Evolutionary conservation across 2,888 invertebrate genomes (phyloP).

Genomic region (Melanophora roralis): DNA sequence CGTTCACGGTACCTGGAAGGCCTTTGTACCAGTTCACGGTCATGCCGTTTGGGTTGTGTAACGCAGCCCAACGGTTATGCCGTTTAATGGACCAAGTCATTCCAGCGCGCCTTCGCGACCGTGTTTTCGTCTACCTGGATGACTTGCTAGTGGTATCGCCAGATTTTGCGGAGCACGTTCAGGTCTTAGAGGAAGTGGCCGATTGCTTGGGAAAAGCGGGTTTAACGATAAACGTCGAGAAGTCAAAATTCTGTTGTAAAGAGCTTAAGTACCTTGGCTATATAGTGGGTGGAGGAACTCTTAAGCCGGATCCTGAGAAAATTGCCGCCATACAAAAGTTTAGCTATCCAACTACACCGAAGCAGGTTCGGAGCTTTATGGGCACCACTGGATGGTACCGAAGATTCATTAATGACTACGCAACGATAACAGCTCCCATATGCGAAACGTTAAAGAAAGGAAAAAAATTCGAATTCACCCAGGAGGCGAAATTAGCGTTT

Average conservation of each 20-base stretch:
- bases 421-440: background rate
- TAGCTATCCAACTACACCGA: background rate
- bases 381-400: background rate
- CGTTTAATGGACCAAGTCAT: constrained; percentile 55
- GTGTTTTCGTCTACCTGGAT: background rate
- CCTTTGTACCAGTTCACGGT: constrained; percentile 25
- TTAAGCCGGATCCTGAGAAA: background rate
- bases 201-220: too few relatives aligned
- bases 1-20: constrained; percentile 27
- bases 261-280: too few relatives aligned
- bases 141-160: background rate
- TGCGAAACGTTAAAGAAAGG: background rate
- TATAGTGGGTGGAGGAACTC: background rate
- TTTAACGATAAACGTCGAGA: too few relatives aligned
- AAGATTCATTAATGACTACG: background rate
- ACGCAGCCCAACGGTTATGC: constrained; percentile 55
- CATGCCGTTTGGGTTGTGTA: constrained; percentile 26
- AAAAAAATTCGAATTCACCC: background rate
- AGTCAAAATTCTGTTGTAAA: too few relatives aligned
- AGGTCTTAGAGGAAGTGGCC: too few relatives aligned
- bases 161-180: background rate
- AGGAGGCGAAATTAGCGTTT: background rate
- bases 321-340: background rate
- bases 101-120: background rate
- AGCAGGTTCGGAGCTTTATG: background rate